A percentile compares a stretch with the other conserved stretches of the same genome.
These are phyloP conservation scores for Hyppa rectilinea DNA, from an alignment of 2,888 invertebrate genomes.

Conservation along the genomic window DNA sequence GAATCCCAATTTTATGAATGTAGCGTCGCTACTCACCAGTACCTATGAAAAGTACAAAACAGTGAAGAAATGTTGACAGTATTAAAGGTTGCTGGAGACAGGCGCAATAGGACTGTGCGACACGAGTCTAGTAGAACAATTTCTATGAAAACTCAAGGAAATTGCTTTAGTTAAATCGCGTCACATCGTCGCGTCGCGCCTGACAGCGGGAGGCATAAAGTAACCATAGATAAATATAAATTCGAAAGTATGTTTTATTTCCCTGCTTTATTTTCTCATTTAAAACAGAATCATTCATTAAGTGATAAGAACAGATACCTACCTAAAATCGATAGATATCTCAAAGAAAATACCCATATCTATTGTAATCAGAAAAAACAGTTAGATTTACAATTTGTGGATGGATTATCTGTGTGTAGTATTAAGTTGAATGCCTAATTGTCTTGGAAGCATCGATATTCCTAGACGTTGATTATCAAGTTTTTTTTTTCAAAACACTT, in stretches of 20 bases:
- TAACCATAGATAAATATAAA: not conserved
- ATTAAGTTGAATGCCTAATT: not conserved
- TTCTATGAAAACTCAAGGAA: no score
- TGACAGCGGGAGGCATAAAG: no score
- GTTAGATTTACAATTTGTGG: not conserved
- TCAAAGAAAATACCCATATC: not conserved
- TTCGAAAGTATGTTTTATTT: not conserved
- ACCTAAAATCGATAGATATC: no score
- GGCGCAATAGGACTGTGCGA: no score
- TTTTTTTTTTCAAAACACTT: not conserved
- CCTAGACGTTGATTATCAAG: not conserved
- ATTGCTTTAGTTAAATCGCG: no score
- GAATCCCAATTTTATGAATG: conserved; percentile 45
- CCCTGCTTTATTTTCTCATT: not conserved
- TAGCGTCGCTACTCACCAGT: conserved; percentile 66
- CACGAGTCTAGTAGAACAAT: no score
- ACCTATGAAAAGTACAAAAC: conserved; percentile 67
- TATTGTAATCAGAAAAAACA: not conserved
- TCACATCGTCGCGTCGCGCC: no score
- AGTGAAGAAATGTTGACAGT: conserved; percentile 31
- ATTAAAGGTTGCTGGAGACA: no score
- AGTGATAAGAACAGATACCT: not conserved
- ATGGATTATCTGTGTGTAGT: not conserved
- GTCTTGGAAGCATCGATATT: not conserved
- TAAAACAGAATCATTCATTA: not conserved